These are phyloP conservation scores for Hystrix brachyura DNA, from an alignment of 2,113 vertebrate genomes.

Conservation along the genomic window DNA sequence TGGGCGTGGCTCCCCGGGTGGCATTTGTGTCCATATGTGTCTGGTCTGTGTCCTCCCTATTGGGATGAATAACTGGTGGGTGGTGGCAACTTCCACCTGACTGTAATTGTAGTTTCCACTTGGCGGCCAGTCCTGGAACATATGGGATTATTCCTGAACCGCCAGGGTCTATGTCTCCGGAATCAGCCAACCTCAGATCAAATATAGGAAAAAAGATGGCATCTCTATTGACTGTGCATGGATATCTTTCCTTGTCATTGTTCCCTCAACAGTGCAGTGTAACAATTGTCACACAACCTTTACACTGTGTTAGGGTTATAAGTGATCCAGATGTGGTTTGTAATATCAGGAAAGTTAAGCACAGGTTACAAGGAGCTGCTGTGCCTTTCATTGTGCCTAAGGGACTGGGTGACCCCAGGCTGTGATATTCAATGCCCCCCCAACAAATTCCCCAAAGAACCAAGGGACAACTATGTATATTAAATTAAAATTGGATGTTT, in stretches of 20 bases:
- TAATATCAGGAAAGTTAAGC: not conserved
- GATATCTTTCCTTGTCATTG: not conserved
- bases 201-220: not conserved
- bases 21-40: not conserved
- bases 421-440: not conserved
- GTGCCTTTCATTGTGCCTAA: not conserved
- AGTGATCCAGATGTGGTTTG: not conserved
- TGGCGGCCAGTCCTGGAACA: not conserved
- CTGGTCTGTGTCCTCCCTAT: not conserved
- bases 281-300: not conserved
- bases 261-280: not conserved
- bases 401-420: not conserved
- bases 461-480: not conserved
- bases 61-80: not conserved
- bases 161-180: not conserved
- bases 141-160: not conserved
- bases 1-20: not conserved
- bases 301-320: not conserved
- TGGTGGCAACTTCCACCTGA: not conserved
- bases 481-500: conserved; percentile 7
- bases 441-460: not conserved
- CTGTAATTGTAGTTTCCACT: not conserved
- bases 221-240: not conserved
- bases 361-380: not conserved
- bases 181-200: not conserved